These are phyloP conservation scores for Galago senegalensis DNA, from an alignment of 2,797 vertebrate genomes.

Conservation along the genomic window DNA sequence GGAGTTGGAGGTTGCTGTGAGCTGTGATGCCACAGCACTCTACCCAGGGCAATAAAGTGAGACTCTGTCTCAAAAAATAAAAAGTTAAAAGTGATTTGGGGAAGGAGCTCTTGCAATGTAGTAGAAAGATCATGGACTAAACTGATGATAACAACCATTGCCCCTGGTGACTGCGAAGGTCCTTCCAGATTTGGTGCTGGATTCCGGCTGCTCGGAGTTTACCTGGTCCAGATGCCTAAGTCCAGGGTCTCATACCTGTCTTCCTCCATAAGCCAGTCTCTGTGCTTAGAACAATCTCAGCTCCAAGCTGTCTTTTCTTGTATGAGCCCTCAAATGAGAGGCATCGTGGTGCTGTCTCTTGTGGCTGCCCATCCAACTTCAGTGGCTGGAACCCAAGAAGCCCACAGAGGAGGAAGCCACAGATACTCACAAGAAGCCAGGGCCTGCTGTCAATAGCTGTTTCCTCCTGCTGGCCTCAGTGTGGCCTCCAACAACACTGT, in stretches of 20 bases:
- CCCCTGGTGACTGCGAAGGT: not conserved
- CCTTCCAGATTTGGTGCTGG: not conserved
- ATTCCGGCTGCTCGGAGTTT: not conserved
- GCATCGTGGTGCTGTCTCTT: not conserved
- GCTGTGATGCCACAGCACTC: no score
- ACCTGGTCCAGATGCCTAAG: not conserved
- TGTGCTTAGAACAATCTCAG: not conserved
- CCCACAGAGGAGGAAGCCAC: conserved; percentile 58
- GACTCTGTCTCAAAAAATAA: no score
- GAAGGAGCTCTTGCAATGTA: not conserved
- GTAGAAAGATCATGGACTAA: not conserved
- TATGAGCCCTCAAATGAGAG: not conserved
- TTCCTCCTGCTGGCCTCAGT: conserved; percentile 83
- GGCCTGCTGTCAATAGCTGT: conserved; percentile 83
- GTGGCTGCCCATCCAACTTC: not conserved
- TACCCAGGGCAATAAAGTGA: no score
- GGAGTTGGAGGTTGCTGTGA: no score
- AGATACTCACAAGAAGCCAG: conserved; percentile 78
- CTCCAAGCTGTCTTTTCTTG: not conserved
- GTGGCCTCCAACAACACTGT: conserved; percentile 87
- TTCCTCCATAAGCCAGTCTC: not conserved
- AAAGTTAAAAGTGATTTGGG: conserved; percentile 6
- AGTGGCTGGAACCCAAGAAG: not conserved
- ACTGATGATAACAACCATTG: not conserved
- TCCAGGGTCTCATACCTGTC: not conserved